These are phyloP conservation scores for Petroica traversi DNA, from an alignment of 2,113 vertebrate species.

Conservation along the genomic window DNA sequence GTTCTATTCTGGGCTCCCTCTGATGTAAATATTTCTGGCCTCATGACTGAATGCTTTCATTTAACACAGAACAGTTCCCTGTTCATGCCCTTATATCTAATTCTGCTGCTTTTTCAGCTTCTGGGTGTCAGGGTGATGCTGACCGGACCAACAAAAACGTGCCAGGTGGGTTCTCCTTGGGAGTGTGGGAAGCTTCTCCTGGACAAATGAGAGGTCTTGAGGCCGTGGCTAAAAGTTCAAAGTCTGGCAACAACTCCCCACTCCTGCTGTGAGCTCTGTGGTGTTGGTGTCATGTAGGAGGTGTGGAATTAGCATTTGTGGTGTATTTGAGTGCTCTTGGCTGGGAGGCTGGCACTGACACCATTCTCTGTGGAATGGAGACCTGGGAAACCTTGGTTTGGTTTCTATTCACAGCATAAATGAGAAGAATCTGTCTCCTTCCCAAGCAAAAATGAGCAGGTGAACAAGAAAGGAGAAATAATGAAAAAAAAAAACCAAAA, in stretches of 20 bases:
- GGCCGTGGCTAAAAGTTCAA: background rate
- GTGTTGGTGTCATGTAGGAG: background rate
- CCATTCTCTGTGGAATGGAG: background rate
- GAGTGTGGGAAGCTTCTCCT: background rate
- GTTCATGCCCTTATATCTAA: background rate
- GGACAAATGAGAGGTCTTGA: background rate
- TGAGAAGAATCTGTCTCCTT: background rate
- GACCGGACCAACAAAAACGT: background rate
- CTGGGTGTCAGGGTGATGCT: background rate
- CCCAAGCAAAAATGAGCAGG: background rate
- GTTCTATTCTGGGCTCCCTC: constrained; percentile 13
- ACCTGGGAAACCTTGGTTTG: background rate
- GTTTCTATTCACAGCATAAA: background rate
- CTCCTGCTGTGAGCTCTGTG: background rate
- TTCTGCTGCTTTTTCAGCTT: background rate
- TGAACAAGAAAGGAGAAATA: background rate
- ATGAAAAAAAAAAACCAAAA: too few relatives aligned
- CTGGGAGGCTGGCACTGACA: background rate
- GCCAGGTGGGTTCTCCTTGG: background rate
- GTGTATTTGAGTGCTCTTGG: background rate
- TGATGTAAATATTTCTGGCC: background rate
- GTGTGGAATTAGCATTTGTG: background rate
- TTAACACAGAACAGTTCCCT: background rate
- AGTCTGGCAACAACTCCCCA: background rate
- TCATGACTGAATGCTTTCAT: background rate